Conservation (phyloP, 2,113 vertebrate genomes). For the Heterotis niloticus region DNA sequence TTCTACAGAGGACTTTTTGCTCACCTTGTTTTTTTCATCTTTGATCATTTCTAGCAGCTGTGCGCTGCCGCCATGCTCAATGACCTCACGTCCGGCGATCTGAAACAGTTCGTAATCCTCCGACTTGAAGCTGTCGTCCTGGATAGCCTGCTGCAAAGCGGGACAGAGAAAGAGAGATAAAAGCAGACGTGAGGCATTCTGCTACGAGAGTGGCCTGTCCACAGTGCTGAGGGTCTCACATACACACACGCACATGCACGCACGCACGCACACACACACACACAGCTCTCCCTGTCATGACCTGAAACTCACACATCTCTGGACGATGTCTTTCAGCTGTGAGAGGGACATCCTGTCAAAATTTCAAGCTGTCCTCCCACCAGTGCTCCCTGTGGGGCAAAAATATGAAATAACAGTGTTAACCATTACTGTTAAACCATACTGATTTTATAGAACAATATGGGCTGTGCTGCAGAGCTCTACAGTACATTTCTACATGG, state of each 20-base stretch:
- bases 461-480: neutral
- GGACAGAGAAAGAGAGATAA: neutral
- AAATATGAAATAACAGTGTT: neutral
- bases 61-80: conserved; percentile 77
- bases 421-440: neutral
- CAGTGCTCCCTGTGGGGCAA: conserved; percentile 11
- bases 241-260: no score
- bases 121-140: conserved; percentile 74
- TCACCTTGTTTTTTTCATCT: conserved; percentile 88
- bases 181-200: neutral
- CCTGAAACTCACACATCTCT: conserved; percentile 83
- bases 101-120: conserved; percentile 84
- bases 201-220: no score
- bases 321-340: conserved; percentile 82
- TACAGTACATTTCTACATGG: neutral
- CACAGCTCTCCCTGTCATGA: no score
- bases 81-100: conserved; percentile 74
- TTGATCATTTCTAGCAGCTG: conserved; percentile 81
- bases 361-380: conserved; percentile 21
- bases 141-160: conserved; percentile 72
- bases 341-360: conserved; percentile 76
- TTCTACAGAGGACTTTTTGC: neutral
- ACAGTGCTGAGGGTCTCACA: neutral
- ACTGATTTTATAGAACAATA: neutral
- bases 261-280: no score